Base-by-base conservation (phyloP, 2,113 vertebrate genomes). In the Procavia capensis region DNA sequence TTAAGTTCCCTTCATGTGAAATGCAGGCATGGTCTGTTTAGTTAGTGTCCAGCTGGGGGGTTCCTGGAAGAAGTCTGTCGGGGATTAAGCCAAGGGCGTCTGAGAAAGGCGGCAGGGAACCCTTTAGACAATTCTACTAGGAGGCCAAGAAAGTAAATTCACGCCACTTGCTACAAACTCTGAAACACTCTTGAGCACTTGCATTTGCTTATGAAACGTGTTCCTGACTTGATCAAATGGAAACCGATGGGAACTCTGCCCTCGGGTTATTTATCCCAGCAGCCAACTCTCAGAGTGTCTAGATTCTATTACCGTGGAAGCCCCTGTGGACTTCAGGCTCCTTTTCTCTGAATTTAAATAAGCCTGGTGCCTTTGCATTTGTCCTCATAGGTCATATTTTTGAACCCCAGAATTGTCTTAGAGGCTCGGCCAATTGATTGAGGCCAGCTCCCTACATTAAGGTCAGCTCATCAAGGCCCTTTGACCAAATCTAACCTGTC, bases 261-360 rank as follows among this genome's bases (percentile, higher is more conserved):
- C 93, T 59, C 0, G 1, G 63, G 75, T 91, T 95, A 85, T 95
- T 97, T 92, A 93, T 85, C 64, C 81, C 88, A 72, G 74, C 85
- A 87, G 39, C 3, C 1, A 93, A 89, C 27, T 78, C 47, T 92
- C 34, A 0, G 36, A 75, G 63, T 74, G 41, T 84, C 75, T 64
- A 91, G 86, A 83, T 96, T 78, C 94, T 86, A 80, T 85, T 86
- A 93, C 45, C 57, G 13, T 0, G 1, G n/a, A 95, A 80, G 91
- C 36, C 92, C 85, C 94, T 20, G 24, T 29, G 54, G 95, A 84
- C 57, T 59, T 66, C 24, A 2, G 64, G 25, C 81, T 91, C 82
- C 50, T 95, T 93, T 85, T 47, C 78, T 94, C 74, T 91, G 96
- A 94, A 96, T 97, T 92, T 95, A 96, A 95, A 97, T 93, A 92